A percentile compares a stretch with the other conserved stretches of the same genome.
Conservation (phyloP, 2,888 invertebrate species). For the Byasa hedistus region DNA sequence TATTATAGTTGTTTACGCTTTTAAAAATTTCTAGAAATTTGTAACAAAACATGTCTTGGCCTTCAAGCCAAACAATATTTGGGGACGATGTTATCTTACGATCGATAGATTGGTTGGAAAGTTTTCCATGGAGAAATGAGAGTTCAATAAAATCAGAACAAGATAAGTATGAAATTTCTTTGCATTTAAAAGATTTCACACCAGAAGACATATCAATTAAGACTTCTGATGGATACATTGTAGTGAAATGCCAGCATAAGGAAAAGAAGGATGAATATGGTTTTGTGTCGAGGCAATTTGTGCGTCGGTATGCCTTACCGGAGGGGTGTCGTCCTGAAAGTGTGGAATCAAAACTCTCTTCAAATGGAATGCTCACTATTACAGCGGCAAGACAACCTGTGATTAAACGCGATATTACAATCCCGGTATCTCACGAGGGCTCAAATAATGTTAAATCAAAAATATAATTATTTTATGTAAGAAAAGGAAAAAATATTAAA, state of each 20-base stretch:
- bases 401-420: slow-evolving; percentile 51
- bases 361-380: slow-evolving; percentile 54
- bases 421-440: slow-evolving; percentile 53
- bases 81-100: slow-evolving; percentile 60
- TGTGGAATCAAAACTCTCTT: slow-evolving; percentile 52
- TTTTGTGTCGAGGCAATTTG: slow-evolving; percentile 55
- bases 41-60: slow-evolving; percentile 38
- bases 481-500: background rate
- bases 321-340: slow-evolving; percentile 51
- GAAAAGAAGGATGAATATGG: slow-evolving; percentile 62
- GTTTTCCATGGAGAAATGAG: slow-evolving; percentile 61
- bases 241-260: slow-evolving; percentile 60
- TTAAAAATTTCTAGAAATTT: slow-evolving; percentile 18
- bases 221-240: slow-evolving; percentile 48
- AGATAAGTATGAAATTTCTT: slow-evolving; percentile 54
- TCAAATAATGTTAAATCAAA: slow-evolving; percentile 47
- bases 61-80: slow-evolving; percentile 46
- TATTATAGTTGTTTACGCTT: slow-evolving; percentile 7
- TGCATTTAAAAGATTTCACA: slow-evolving; percentile 56
- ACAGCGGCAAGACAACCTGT: slow-evolving; percentile 46
- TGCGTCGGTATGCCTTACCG: slow-evolving; percentile 54
- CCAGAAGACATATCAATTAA: slow-evolving; percentile 57
- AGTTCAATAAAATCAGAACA: slow-evolving; percentile 44
- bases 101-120: slow-evolving; percentile 65
- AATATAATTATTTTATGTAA: slow-evolving; percentile 39